These are phyloP conservation scores for Dicyema japonicum DNA, from an alignment of 1,140 invertebrate genomes.

Conservation along the genomic window DNA sequence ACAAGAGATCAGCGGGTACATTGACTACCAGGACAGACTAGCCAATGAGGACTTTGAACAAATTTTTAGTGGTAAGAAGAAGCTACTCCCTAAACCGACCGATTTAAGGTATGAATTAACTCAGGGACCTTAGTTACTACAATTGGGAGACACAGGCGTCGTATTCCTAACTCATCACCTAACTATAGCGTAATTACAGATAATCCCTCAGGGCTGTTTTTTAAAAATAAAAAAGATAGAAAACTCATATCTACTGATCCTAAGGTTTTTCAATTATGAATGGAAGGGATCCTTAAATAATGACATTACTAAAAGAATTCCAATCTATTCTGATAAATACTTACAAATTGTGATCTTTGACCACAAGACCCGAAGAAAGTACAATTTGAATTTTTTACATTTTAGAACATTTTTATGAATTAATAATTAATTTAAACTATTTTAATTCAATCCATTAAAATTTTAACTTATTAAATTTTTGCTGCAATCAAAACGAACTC, in stretches of 20 bases:
- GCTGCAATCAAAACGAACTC: too few species aligned
- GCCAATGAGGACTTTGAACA: conserved; percentile 33
- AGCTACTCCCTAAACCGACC: conserved; percentile 26
- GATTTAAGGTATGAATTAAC: conserved; percentile 27
- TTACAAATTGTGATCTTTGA: conserved; percentile 20
- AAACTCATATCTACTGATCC: conserved; percentile 22
- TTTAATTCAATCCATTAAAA: too few species aligned
- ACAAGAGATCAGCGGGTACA: conserved; percentile 38
- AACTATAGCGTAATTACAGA: conserved; percentile 34
- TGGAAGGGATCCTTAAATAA: conserved; percentile 13
- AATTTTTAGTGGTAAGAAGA: conserved; percentile 31
- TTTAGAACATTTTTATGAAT: too few species aligned
- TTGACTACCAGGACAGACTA: conserved; percentile 36
- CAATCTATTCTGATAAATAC: conserved; percentile 13
- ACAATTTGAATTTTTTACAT: too few species aligned
- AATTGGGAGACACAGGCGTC: conserved; percentile 33
- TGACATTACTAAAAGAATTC: conserved; percentile 16
- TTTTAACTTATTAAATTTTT: too few species aligned
- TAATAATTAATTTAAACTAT: too few species aligned
- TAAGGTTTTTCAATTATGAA: conserved; percentile 8
- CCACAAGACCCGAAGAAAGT: conserved; percentile 19
- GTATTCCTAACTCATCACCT: conserved; percentile 26
- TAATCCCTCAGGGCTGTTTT: conserved; percentile 28
- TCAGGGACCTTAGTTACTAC: conserved; percentile 22
- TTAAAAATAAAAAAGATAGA: conserved; percentile 24